These are phyloP conservation scores for Magallana gigas DNA, from an alignment of 1,140 invertebrate genomes.

Conservation along the genomic window DNA sequence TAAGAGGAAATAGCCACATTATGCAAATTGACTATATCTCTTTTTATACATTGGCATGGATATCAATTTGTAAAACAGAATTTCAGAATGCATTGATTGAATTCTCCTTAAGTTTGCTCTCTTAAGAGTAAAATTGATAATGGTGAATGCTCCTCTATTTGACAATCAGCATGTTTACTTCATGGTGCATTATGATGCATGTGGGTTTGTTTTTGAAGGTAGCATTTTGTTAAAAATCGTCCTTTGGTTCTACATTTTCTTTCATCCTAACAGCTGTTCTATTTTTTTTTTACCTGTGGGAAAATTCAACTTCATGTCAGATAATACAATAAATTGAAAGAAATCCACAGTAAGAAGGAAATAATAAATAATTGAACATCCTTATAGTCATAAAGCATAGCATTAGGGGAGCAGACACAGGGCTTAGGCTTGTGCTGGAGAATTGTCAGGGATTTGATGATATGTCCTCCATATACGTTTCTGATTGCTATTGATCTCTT, in stretches of 20 bases:
- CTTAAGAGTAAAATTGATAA: not conserved
- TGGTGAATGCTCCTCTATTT: slow-evolving; percentile 26
- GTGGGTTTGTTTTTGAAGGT: slow-evolving; percentile 3
- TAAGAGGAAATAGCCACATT: slow-evolving; percentile 12
- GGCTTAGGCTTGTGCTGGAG: not conserved
- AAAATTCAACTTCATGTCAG: not conserved
- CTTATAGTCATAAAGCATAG: not conserved
- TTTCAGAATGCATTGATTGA: not conserved
- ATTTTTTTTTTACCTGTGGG: not conserved
- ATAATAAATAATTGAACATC: not conserved
- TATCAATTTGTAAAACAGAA: not conserved
- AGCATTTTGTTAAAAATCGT: not conserved
- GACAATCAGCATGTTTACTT: not conserved
- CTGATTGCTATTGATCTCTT: slow-evolving; percentile 22
- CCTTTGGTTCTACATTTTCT: slow-evolving; percentile 8
- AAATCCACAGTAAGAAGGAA: not conserved
- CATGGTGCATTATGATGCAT: slow-evolving; percentile 9
- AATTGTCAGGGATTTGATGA: not conserved
- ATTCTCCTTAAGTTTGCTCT: not conserved
- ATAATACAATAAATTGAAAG: not conserved
- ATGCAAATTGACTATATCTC: not conserved
- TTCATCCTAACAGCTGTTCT: not conserved
- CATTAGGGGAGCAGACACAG: not conserved
- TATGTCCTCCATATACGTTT: not conserved
- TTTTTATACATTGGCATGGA: not conserved